These are phyloP conservation scores for Listronotus bonariensis DNA, from an alignment of 1,140 invertebrate species.

Conservation along the genomic window DNA sequence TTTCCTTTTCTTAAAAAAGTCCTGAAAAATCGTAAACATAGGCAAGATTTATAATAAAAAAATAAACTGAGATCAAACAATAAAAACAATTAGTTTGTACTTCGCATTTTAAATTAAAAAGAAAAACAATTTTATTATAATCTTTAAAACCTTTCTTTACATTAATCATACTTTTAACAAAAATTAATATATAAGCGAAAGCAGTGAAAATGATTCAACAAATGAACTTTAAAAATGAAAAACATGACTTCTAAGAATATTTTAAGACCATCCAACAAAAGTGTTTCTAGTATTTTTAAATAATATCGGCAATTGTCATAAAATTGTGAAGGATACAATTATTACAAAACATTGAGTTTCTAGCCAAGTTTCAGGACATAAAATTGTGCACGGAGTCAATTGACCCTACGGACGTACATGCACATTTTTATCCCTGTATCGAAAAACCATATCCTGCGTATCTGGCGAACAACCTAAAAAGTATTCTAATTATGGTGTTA, in stretches of 20 bases:
- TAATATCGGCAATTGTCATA: neutral
- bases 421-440: too few relatives aligned
- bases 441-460: too few relatives aligned
- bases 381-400: too few relatives aligned
- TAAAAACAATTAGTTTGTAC: slow-evolving; percentile 29
- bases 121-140: slow-evolving; percentile 2
- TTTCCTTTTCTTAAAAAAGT: too few relatives aligned
- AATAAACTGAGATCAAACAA: slow-evolving; percentile 25
- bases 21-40: slow-evolving; percentile 7
- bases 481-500: too few relatives aligned
- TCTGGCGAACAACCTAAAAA: too few relatives aligned
- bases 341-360: too few relatives aligned
- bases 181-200: slow-evolving; percentile 6
- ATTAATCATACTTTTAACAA: neutral
- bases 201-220: slow-evolving; percentile 16
- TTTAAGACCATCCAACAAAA: slow-evolving; percentile 9
- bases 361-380: too few relatives aligned
- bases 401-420: too few relatives aligned
- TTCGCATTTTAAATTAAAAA: neutral
- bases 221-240: slow-evolving; percentile 11
- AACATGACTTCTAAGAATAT: neutral
- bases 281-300: slow-evolving; percentile 4
- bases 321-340: too few relatives aligned
- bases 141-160: neutral
- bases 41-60: slow-evolving; percentile 26